A percentile compares a stretch with the other conserved stretches of the same genome.
phyloP scores from a whole-genome alignment of 2,888 invertebrate species.

The Cryptocephalus moraei region DNA sequence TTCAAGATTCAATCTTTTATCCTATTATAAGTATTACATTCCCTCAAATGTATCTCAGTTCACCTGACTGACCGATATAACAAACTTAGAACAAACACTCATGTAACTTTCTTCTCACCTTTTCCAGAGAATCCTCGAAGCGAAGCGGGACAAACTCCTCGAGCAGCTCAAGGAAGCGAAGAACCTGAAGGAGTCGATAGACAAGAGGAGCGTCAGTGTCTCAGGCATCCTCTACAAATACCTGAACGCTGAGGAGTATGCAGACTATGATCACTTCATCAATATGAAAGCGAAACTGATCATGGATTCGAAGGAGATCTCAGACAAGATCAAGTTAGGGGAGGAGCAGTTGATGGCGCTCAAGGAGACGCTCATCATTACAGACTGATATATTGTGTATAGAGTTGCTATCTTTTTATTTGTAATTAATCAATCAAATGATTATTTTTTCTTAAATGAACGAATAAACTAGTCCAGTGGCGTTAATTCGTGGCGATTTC shows the following conservation, averaged over 20 bases:
- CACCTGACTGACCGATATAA: too few relatives aligned
- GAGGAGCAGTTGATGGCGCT: slow-evolving; percentile 70
- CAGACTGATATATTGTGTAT: slow-evolving; percentile 27
- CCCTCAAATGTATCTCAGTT: too few relatives aligned
- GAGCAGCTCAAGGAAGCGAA: slow-evolving; percentile 77
- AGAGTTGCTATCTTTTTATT: slow-evolving; percentile 2
- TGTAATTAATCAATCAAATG: slow-evolving; percentile 10
- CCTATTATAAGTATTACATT: too few relatives aligned
- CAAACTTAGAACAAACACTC: too few relatives aligned
- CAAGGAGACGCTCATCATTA: slow-evolving; percentile 45
- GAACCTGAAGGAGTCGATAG: slow-evolving; percentile 69
- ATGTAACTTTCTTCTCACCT: too few relatives aligned
- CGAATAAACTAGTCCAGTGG: slow-evolving; percentile 35
- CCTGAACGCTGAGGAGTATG: slow-evolving; percentile 61
- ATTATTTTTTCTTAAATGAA: slow-evolving; percentile 14
- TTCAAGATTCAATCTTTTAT: too few relatives aligned
- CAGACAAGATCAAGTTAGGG: slow-evolving; percentile 72
- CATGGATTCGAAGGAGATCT: slow-evolving; percentile 70
- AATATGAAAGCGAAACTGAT: slow-evolving; percentile 80
- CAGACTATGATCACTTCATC: slow-evolving; percentile 75
- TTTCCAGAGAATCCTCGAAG: slow-evolving; percentile 55
- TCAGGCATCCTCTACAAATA: slow-evolving; percentile 60
- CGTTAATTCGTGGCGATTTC: slow-evolving; percentile 7
- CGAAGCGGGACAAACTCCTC: slow-evolving; percentile 64
- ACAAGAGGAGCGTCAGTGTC: slow-evolving; percentile 63